Conservation (phyloP, 2,888 invertebrate species). For the Thumatha senex region DNA sequence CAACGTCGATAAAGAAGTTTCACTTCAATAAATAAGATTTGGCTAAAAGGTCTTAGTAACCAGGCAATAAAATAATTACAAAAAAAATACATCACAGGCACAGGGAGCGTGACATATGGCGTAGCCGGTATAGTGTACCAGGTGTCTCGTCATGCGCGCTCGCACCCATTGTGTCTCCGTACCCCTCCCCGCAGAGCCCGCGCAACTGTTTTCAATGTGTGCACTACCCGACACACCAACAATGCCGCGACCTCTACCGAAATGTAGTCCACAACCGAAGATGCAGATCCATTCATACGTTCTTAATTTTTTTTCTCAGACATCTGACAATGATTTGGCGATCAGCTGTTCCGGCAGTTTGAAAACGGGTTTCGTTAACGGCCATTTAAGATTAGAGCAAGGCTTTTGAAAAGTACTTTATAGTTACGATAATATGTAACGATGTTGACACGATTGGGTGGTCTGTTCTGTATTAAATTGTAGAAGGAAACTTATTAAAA, state of each 20-base stretch:
- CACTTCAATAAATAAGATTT: no score
- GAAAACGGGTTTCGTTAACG: slow-evolving; percentile 33
- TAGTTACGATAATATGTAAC: not conserved
- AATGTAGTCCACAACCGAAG: slow-evolving; percentile 32
- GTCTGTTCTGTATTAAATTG: not conserved
- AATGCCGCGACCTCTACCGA: slow-evolving; percentile 53
- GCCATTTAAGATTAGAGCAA: slow-evolving; percentile 13
- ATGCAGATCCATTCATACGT: slow-evolving; percentile 32
- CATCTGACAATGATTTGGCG: slow-evolving; percentile 26
- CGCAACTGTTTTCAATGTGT: slow-evolving; percentile 44
- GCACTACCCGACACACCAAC: slow-evolving; percentile 61
- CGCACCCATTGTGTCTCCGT: slow-evolving; percentile 73
- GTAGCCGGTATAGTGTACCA: slow-evolving; percentile 75
- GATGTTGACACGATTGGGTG: not conserved
- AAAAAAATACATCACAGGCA: no score
- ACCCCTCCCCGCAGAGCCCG: slow-evolving; percentile 37
- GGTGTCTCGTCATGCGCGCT: slow-evolving; percentile 81
- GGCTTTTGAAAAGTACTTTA: not conserved
- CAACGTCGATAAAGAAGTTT: no score
- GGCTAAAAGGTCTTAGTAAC: no score
- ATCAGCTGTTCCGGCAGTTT: slow-evolving; percentile 41
- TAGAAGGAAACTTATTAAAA: no score
- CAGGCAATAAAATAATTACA: no score
- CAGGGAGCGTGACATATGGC: slow-evolving; percentile 70
- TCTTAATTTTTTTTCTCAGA: slow-evolving; percentile 32